Conservation (phyloP, 2,888 invertebrate species). For the Ormyrus rosae region DNA sequence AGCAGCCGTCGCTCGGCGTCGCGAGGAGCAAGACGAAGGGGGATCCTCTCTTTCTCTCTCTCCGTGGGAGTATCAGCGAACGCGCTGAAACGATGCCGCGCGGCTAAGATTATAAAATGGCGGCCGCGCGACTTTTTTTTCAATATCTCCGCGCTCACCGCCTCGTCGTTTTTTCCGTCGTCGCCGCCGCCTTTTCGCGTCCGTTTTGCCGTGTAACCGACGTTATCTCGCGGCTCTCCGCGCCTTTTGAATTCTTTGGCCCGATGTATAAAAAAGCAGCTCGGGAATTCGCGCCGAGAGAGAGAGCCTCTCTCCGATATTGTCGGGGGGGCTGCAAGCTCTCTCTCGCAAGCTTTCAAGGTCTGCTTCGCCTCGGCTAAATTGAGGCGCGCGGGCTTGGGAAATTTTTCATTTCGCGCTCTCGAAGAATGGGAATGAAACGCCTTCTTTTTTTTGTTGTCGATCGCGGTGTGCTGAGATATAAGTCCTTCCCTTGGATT, state of each 20-base stretch:
- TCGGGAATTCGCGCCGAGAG: slow-evolving; percentile 14
- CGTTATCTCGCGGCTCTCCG: slow-evolving; percentile 2
- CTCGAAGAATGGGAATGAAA: too few relatives aligned
- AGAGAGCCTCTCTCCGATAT: background rate
- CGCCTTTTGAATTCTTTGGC: slow-evolving; percentile 12
- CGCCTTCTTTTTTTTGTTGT: too few relatives aligned
- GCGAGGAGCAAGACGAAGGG: too few relatives aligned
- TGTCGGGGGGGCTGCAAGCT: too few relatives aligned
- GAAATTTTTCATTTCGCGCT: background rate
- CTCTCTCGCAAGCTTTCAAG: slow-evolving; percentile 11
- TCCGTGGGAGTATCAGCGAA: background rate
- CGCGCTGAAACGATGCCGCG: slow-evolving; percentile 10
- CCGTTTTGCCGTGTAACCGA: background rate
- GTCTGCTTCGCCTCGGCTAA: slow-evolving; percentile 9
- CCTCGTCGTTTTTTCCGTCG: slow-evolving; percentile 8
- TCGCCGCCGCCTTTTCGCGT: background rate
- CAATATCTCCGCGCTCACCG: slow-evolving; percentile 18
- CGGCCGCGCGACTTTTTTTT: slow-evolving; percentile 23
- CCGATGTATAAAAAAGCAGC: slow-evolving; percentile 16
- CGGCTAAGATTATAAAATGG: slow-evolving; percentile 46
- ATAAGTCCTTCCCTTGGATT: too few relatives aligned
- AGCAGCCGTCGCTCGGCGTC: too few relatives aligned
- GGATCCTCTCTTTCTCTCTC: too few relatives aligned
- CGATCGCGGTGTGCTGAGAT: too few relatives aligned
- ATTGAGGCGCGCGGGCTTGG: background rate